These are phyloP conservation scores for Sphaeridia pumilis DNA, from an alignment of 2,888 invertebrate genomes.

Conservation along the genomic window DNA sequence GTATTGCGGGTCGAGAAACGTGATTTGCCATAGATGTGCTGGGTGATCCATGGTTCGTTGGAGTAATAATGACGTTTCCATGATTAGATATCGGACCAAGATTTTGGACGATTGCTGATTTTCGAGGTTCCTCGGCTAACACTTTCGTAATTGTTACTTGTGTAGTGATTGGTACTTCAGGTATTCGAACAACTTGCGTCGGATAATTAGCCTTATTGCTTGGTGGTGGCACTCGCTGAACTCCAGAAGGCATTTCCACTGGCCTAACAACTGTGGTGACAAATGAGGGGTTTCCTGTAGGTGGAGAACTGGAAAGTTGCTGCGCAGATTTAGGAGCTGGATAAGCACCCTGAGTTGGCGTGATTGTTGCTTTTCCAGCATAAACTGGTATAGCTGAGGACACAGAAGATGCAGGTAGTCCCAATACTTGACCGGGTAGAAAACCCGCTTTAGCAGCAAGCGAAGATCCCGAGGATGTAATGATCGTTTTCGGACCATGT, in stretches of 20 bases:
- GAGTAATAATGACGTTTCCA: slow-evolving; percentile 38
- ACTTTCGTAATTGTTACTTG: slow-evolving; percentile 32
- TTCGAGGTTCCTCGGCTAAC: slow-evolving; percentile 25
- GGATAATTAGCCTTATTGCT: slow-evolving; percentile 40
- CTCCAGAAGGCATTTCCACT: slow-evolving; percentile 10
- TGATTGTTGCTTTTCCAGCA: slow-evolving; percentile 12
- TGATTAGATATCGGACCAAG: too few relatives aligned
- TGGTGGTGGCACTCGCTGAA: slow-evolving; percentile 38
- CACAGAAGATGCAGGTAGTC: slow-evolving; percentile 8
- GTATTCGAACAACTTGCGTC: slow-evolving; percentile 27
- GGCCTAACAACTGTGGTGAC: slow-evolving; percentile 19
- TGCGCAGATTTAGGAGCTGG: too few relatives aligned
- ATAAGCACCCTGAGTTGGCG: slow-evolving; percentile 11
- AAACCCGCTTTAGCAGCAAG: slow-evolving; percentile 5
- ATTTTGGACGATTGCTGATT: slow-evolving; percentile 20
- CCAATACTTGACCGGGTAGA: too few relatives aligned
- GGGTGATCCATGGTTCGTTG: slow-evolving; percentile 37
- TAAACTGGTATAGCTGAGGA: slow-evolving; percentile 3
- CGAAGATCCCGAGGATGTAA: slow-evolving; percentile 14
- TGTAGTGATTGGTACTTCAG: slow-evolving; percentile 33
- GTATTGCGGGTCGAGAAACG: slow-evolving; percentile 38
- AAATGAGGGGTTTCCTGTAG: not conserved
- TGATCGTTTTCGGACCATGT: slow-evolving; percentile 11
- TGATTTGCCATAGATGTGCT: slow-evolving; percentile 38
- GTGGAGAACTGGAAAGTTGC: not conserved